Conservation (phyloP, 2,797 vertebrate genomes). For the Fringilla coelebs region DNA sequence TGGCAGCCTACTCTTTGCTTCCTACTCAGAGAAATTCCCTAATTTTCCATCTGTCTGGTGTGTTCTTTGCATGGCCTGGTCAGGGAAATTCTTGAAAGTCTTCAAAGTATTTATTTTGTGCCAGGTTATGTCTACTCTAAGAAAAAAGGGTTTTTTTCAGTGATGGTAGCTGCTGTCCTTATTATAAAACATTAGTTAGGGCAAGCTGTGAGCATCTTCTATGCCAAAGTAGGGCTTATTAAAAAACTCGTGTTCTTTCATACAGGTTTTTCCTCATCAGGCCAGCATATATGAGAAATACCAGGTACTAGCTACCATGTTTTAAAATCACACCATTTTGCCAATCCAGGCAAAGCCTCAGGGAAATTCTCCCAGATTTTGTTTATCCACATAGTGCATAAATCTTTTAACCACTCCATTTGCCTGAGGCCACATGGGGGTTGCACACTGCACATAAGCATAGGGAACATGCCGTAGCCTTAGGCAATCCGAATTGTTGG, state of each 20-base stretch:
- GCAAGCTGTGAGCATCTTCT: neutral
- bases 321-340: slow-evolving; percentile 52
- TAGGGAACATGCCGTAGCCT: slow-evolving; percentile 37
- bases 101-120: neutral
- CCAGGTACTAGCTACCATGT: slow-evolving; percentile 15
- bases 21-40: slow-evolving; percentile 1
- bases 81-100: slow-evolving; percentile 2
- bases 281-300: neutral
- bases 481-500: slow-evolving; percentile 64
- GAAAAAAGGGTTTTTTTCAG: neutral
- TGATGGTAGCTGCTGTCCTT: neutral
- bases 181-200: neutral
- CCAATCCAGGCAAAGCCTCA: slow-evolving; percentile 24
- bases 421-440: slow-evolving; percentile 59
- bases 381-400: slow-evolving; percentile 49
- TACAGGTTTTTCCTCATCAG: neutral
- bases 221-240: neutral
- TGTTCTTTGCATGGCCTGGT: neutral
- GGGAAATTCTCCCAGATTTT: slow-evolving; percentile 62
- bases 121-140: neutral
- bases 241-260: neutral
- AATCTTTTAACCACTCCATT: slow-evolving; percentile 66
- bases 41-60: neutral
- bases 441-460: slow-evolving; percentile 17
- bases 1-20: neutral